Base-by-base conservation (phyloP, 2,888 invertebrate genomes). In the Amiota communis region DNA sequence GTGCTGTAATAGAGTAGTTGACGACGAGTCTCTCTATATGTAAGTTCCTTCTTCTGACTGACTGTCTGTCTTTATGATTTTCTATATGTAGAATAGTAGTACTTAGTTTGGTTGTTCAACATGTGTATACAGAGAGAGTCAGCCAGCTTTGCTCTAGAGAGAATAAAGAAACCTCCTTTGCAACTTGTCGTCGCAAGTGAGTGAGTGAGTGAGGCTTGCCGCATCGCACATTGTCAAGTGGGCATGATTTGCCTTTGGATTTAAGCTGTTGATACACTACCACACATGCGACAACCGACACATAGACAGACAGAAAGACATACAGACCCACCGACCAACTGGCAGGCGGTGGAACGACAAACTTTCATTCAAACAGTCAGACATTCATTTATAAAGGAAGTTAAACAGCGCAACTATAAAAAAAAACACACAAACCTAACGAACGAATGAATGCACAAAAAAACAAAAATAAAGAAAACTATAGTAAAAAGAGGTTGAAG, bases 211-310 rank as follows among this genome's bases (percentile, higher is more conserved):
- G 59, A 59, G 59, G 53, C 53, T 11, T n/a, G 53, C n/a, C 53
- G n/a, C 13, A 12, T 51, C 12, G 59, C 59, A 36, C 53, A 12
- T 53, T 36, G 63, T 53, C 67, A 68, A 68, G 23, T 68, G 67
- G 67, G 67, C 67, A 51, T 68, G 53, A 68, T 68, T 68, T 68
- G 67, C 51, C 67, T 68, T 68, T 53, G 67, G 67, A 68, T 68
- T 68, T 65, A 51, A 68, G 67, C 67, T 68, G 67, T 68, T 68
- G 67, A 68, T 68, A 68, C 51, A 67, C 48, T 49, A 49, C 13
- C 47, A 65, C 47, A 65, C 49, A 65, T 20, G n/a, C 17, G 36
- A 63, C 63, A 49, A 49, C 59, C 47, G 47, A 47, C 64, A 46
- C 36, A 64, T 47, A 46, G 13, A n/a, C n/a, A n/a, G 47, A 47